These are phyloP conservation scores for Lagorchestes hirsutus DNA, from an alignment of 2,797 vertebrate species.

Conservation along the genomic window DNA sequence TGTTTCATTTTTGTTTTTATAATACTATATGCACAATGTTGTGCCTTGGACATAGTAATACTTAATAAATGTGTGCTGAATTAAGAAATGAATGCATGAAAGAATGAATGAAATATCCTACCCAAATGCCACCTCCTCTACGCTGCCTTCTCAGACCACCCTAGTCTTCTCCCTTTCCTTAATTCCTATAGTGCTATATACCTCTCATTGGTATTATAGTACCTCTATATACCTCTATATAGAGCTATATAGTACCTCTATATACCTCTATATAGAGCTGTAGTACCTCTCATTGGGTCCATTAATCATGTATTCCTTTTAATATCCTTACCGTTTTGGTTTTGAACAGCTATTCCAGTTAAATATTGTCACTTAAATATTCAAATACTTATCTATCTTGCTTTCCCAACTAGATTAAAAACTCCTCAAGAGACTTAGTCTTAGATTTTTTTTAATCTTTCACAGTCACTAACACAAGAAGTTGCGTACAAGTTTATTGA, in stretches of 20 bases:
- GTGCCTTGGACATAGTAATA: background rate
- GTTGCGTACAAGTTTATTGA: background rate
- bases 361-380: background rate
- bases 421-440: background rate
- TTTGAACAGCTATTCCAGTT: background rate
- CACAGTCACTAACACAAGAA: background rate
- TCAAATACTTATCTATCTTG: background rate
- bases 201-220: too few relatives aligned
- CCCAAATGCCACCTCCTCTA: background rate
- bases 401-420: background rate
- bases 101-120: background rate
- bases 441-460: background rate
- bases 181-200: background rate
- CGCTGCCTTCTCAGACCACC: background rate
- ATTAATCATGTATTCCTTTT: background rate
- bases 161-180: background rate
- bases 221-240: too few relatives aligned
- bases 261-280: background rate
- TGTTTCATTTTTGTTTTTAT: background rate
- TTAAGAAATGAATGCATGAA: background rate
- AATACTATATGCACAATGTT: background rate
- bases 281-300: background rate
- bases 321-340: background rate
- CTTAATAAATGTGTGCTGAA: background rate
- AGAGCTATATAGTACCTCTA: too few relatives aligned